Percentiles rank a stretch among this genome's conserved stretches.
Conservation (phyloP, 2,797 vertebrate genomes). For the Platalea minor region DNA sequence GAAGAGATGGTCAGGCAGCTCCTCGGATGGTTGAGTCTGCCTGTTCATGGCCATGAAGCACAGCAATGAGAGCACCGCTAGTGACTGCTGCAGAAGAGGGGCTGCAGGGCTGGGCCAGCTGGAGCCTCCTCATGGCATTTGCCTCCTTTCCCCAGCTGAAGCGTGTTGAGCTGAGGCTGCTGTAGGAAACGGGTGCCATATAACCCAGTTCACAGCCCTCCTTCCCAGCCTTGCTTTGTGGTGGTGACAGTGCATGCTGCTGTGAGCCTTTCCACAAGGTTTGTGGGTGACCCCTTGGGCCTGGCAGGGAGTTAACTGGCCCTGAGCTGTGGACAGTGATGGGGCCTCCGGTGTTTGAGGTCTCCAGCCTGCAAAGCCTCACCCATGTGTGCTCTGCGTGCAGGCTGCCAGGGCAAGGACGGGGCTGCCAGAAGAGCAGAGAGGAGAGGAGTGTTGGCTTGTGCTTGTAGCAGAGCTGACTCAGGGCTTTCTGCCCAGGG, state of each 20-base stretch:
- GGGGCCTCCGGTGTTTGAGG: not conserved
- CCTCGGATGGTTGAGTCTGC: not conserved
- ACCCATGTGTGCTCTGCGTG: fast-evolving
- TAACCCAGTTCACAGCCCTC: not conserved
- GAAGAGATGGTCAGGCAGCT: not conserved
- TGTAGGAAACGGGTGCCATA: fast-evolving
- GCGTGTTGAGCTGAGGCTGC: not conserved
- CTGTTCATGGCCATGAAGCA: fast-evolving
- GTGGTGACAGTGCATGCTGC: fast-evolving
- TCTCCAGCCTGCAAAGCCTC: not conserved
- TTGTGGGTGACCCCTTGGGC: not conserved
- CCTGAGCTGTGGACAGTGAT: not conserved
- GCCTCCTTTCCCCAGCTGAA: not conserved
- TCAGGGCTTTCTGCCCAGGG: conserved; percentile 35
- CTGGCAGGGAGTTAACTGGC: not conserved
- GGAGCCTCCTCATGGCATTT: not conserved
- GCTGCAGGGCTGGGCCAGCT: not conserved
- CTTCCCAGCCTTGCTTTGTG: not conserved
- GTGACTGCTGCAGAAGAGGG: not conserved
- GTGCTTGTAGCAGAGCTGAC: not conserved
- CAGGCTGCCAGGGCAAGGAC: not conserved
- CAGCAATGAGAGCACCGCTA: not conserved
- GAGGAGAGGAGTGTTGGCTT: not conserved
- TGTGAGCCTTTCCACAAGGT: not conserved
- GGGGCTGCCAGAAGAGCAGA: not conserved